phyloP scores from a whole-genome alignment of 2,113 vertebrate species.

The Cygnus atratus region DNA sequence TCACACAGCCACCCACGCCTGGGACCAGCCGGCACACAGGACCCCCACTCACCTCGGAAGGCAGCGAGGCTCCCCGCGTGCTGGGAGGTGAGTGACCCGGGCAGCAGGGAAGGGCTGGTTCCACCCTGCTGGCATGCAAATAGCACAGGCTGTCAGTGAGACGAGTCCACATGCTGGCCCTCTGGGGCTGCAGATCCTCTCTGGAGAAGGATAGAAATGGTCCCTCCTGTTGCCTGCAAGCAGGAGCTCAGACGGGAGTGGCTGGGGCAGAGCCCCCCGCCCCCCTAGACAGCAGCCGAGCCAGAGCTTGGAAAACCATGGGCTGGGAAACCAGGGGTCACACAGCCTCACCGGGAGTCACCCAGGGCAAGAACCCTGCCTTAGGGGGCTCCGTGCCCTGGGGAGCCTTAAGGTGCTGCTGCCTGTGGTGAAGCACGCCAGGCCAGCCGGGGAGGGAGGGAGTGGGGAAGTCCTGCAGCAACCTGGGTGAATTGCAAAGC shows the following conservation, averaged over 20 bases:
- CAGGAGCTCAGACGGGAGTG: background rate
- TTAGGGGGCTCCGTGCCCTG: background rate
- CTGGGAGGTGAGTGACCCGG: background rate
- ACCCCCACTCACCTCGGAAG: rapidly evolving
- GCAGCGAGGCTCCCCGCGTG: rapidly evolving
- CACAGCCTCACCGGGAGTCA: rapidly evolving
- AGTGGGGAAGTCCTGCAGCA: background rate
- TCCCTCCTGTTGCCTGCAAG: rapidly evolving
- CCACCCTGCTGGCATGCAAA: background rate
- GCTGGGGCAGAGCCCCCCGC: background rate
- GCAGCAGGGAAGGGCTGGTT: background rate
- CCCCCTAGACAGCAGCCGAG: background rate
- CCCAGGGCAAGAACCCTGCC: background rate
- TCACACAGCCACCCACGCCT: background rate
- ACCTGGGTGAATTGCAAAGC: background rate
- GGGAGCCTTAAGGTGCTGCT: background rate
- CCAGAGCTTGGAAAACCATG: background rate
- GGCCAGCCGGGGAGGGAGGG: background rate
- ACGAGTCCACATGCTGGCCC: too few species aligned
- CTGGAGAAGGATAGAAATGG: background rate
- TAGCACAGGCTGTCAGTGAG: rapidly evolving
- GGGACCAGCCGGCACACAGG: background rate
- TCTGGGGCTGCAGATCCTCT: background rate
- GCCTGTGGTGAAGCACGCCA: background rate
- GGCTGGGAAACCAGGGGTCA: background rate